These are phyloP conservation scores for Acrossocheilus wenchowensis DNA, from an alignment of 2,797 vertebrate species.

Conservation along the genomic window DNA sequence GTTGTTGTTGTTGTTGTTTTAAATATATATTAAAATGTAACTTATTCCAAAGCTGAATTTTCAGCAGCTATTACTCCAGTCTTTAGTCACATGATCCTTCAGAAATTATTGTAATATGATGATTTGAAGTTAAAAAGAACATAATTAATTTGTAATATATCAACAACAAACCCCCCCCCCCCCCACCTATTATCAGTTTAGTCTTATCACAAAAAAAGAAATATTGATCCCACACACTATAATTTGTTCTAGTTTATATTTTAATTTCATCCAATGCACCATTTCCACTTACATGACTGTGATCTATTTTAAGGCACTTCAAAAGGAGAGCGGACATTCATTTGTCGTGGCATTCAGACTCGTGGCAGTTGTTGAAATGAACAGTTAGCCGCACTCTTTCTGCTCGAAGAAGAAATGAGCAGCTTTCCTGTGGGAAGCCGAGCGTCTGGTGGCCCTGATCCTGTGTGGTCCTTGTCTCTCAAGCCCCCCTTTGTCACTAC, in stretches of 20 bases:
- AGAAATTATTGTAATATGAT: not conserved
- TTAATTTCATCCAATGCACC: not conserved
- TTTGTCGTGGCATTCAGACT: conserved; percentile 12
- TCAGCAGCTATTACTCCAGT: not conserved
- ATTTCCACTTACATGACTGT: not conserved
- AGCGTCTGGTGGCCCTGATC: conserved; percentile 59
- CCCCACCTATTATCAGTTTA: not conserved
- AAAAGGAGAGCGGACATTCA: not conserved
- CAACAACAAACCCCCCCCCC: too few relatives aligned
- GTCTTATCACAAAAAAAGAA: not conserved
- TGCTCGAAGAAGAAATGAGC: conserved; percentile 31
- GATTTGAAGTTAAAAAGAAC: not conserved
- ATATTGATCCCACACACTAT: not conserved
- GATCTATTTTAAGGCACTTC: not conserved
- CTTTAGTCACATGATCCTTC: not conserved
- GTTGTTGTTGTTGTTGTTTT: not conserved
- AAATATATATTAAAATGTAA: not conserved
- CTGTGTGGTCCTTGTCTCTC: conserved; percentile 62
- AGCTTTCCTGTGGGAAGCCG: conserved; percentile 43
- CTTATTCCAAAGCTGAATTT: not conserved
- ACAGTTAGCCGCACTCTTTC: conserved; percentile 25
- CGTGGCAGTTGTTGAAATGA: conserved; percentile 29
- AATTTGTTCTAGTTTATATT: not conserved
- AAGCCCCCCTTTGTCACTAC: conserved; percentile 55
- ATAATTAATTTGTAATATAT: not conserved